Percentiles rank a stretch among this genome's conserved stretches.
These are phyloP conservation scores for Amblyopsis rosae DNA, from an alignment of 2,113 vertebrate species.

Conservation along the genomic window DNA sequence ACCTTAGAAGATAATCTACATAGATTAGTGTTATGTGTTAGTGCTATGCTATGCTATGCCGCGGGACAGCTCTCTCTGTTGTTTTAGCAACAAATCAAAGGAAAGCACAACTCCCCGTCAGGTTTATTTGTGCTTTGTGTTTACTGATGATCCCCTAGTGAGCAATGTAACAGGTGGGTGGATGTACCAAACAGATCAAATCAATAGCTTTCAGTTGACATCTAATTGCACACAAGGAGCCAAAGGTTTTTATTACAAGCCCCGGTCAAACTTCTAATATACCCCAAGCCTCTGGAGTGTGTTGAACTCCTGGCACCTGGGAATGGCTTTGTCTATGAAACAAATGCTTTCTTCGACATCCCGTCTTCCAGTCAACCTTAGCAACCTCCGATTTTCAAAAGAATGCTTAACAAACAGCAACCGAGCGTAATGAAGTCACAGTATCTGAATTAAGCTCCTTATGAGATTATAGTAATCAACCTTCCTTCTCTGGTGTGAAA, in stretches of 20 bases:
- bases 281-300: constrained; percentile 58
- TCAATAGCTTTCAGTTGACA: constrained; percentile 69
- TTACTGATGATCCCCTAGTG: constrained; percentile 51
- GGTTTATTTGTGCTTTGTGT: constrained; percentile 38
- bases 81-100: no score
- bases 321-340: constrained; percentile 47
- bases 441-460: constrained; percentile 75
- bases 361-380: constrained; percentile 45
- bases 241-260: constrained; percentile 69
- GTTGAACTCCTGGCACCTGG: constrained; percentile 33
- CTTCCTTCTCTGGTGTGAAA: constrained; percentile 20
- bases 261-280: constrained; percentile 76
- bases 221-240: constrained; percentile 72
- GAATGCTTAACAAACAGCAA: constrained; percentile 68
- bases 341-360: constrained; percentile 45
- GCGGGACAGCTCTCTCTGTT: no score
- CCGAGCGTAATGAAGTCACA: constrained; percentile 75
- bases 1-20: no score
- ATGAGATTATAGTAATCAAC: constrained; percentile 73
- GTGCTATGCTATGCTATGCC: no score
- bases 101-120: constrained; percentile 10
- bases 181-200: constrained; percentile 69
- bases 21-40: no score
- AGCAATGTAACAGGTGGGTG: constrained; percentile 61
- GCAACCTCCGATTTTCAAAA: constrained; percentile 56